Percentiles rank a stretch among this genome's conserved stretches.
Conservation (phyloP, 92 coral and sea anemone species). For the Umimayanthus chanpuru region DNA sequence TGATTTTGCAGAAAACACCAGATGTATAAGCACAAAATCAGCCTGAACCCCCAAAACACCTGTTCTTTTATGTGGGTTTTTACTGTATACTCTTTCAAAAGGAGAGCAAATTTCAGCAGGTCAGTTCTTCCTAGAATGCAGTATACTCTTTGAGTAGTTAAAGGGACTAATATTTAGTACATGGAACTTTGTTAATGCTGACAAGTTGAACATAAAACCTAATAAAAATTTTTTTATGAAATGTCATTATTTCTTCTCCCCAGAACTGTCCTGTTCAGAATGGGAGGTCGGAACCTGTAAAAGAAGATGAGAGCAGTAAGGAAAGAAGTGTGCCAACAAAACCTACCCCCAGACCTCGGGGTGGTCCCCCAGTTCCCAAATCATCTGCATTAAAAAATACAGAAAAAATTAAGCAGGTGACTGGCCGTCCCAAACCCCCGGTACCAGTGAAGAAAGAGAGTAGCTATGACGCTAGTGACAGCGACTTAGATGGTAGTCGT, state of each 20-base stretch:
- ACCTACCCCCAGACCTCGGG: conserved; percentile 31
- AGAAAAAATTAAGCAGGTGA: not conserved
- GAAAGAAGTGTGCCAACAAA: conserved; percentile 12
- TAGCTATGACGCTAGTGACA: conserved; percentile 84
- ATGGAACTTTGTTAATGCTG: no score
- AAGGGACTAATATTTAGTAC: no score
- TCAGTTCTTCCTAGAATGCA: no score
- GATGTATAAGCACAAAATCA: no score
- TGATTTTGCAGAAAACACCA: no score
- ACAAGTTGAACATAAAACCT: no score
- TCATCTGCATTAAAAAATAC: conserved; percentile 1
- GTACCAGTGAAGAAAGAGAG: conserved; percentile 62
- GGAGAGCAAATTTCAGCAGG: no score
- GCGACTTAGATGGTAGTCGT: conserved; percentile 77
- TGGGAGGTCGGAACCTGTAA: conserved; percentile 34
- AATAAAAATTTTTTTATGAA: no score
- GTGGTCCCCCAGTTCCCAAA: conserved; percentile 15
- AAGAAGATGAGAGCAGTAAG: conserved; percentile 7
- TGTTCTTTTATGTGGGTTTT: no score
- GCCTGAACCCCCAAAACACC: no score
- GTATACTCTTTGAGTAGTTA: no score
- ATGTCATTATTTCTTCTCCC: not conserved
- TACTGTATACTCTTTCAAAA: no score
- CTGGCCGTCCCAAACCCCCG: conserved; percentile 31
- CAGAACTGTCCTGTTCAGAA: conserved; percentile 58